phyloP scores from a whole-genome alignment of 2,113 vertebrate genomes.

The Tursiops truncatus region DNA sequence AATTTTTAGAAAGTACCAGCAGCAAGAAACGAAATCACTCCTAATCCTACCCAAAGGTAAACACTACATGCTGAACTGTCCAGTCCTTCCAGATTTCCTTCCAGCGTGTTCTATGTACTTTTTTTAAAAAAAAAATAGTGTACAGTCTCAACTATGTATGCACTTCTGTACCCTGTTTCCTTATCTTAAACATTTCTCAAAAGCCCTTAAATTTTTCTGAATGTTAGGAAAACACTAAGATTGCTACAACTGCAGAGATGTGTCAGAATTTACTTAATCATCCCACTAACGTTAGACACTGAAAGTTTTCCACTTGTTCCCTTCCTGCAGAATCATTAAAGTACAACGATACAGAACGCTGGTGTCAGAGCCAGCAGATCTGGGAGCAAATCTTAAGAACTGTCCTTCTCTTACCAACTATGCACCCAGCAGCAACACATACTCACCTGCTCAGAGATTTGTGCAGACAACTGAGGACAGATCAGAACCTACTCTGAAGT shows the following conservation, averaged over 20 bases:
- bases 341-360: rapidly evolving
- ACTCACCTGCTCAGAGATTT: background rate
- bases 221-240: background rate
- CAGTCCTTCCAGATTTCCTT: background rate
- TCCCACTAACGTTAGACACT: background rate
- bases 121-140: background rate
- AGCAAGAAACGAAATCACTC: slow-evolving; percentile 34
- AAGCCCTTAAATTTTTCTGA: background rate
- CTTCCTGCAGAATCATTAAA: background rate
- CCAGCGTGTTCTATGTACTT: background rate
- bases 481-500: background rate
- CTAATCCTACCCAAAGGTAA: slow-evolving; percentile 26
- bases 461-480: background rate
- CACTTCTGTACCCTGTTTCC: background rate
- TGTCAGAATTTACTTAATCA: background rate
- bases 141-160: background rate
- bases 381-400: background rate
- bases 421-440: background rate
- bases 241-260: background rate
- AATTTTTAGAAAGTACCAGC: background rate
- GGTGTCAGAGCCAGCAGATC: no score
- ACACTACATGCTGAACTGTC: background rate
- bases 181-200: background rate
- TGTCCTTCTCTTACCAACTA: background rate
- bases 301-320: background rate